Evolutionary conservation across 2,888 invertebrate species (phyloP), one percentile per base, ranked within the genome.

Genomic region (Pyrgus malvae): DNA sequence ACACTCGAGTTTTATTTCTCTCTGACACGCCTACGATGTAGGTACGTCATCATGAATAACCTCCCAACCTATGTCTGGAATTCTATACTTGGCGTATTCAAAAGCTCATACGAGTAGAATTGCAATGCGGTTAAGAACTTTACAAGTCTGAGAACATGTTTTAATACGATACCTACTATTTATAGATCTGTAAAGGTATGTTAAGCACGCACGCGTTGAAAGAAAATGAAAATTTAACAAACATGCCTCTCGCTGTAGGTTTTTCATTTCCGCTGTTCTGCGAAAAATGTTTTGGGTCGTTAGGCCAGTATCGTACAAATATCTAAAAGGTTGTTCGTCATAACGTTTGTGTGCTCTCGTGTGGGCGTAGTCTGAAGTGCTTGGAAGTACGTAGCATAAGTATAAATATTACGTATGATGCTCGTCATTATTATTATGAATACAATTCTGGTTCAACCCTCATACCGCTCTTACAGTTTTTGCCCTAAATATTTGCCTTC

Each of bases 1-100:
- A 50, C 17, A 33, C 12, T 19, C 41, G 7, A 41, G 16, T 27
- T 50, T 50, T 40, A 14, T 41, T 40, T 41, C 21, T 11, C 29
- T 14, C 38, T 31, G 21, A 38, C 23, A 5, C 33, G 16, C 9
- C 38, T 11, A 4, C 37, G 17, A 17, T 17, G 33, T 33, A 42
- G 33, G 35, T 29, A 4, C 17, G 17, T 11, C 33, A 25, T n/a
- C 42, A 25, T 42, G 33, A 33, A 50, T 27, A 44, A 17, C 9
- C 33, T n/a, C 11, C 33, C 25, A 25, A 27, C 35, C 41, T 33
- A 50, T 33, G 23, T 50, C 19, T 35, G 16, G 25, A 51, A 33
- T 25, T 51, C 27, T 44, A 41, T 14, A 23, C 44, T 16, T 37
- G 42, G 12, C 17, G 35, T 27, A 35, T 51, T 42, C 33, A 33